Percentiles rank a stretch among this genome's conserved stretches.
Conservation (phyloP, 2,888 invertebrate genomes). For the Eudemis profundana region DNA sequence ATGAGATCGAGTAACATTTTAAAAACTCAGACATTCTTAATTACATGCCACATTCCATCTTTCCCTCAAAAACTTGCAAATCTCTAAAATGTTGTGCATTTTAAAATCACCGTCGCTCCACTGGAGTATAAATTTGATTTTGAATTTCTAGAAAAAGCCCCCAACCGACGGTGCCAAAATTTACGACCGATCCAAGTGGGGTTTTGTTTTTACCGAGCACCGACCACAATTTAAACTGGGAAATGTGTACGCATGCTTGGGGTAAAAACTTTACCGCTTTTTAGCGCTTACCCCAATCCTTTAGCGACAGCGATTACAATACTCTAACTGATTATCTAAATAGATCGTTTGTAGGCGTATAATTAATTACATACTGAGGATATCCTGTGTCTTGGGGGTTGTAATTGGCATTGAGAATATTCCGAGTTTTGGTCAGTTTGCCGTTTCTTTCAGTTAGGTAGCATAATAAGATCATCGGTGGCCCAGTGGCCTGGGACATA, state of each 20-base stretch:
- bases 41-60: not conserved
- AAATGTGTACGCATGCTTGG: slow-evolving; percentile 68
- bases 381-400: no score
- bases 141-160: slow-evolving; percentile 67
- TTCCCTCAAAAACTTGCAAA: slow-evolving; percentile 43
- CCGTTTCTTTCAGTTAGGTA: no score
- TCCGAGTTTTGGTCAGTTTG: no score
- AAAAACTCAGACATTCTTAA: not conserved
- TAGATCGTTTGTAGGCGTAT: no score
- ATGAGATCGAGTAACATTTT: not conserved
- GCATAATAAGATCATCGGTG: no score
- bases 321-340: no score
- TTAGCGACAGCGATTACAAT: slow-evolving; percentile 22
- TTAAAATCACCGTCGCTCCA: slow-evolving; percentile 39
- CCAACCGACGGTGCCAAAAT: slow-evolving; percentile 65
- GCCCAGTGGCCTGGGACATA: no score
- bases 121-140: slow-evolving; percentile 66
- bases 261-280: slow-evolving; percentile 61
- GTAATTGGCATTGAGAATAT: no score
- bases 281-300: slow-evolving; percentile 43
- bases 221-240: slow-evolving; percentile 60
- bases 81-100: slow-evolving; percentile 50
- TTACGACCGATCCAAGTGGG: slow-evolving; percentile 66
- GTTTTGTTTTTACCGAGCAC: slow-evolving; percentile 70
- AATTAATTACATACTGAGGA: no score